A percentile compares a stretch with the other conserved stretches of the same genome.
Conservation (phyloP, 2,113 vertebrate species). For the Phainopepla nitens region DNA sequence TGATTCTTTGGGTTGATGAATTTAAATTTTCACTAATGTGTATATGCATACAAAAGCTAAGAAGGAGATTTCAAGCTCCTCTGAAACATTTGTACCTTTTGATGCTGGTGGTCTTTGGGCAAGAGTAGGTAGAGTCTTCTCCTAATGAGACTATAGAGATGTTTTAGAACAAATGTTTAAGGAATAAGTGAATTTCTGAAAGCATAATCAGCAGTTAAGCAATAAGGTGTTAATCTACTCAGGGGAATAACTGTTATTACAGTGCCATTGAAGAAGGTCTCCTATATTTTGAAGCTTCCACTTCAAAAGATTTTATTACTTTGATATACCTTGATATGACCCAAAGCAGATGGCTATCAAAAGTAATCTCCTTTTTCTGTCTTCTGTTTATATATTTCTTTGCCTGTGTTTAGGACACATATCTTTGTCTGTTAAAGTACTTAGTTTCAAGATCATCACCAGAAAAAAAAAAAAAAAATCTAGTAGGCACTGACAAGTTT, state of each 20-base stretch:
- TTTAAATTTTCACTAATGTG: not conserved
- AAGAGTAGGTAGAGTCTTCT: not conserved
- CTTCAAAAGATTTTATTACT: not conserved
- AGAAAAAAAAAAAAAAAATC: not conserved
- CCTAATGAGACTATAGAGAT: not conserved
- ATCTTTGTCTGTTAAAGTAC: not conserved
- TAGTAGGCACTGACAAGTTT: not conserved
- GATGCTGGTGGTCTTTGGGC: fast-evolving
- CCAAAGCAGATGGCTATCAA: not conserved
- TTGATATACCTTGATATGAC: not conserved
- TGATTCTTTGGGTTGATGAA: not conserved
- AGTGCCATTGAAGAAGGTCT: not conserved
- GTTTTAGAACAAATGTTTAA: not conserved
- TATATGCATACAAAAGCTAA: fast-evolving
- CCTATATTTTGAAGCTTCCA: not conserved
- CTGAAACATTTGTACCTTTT: not conserved
- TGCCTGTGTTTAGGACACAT: not conserved
- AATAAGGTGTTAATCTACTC: not conserved
- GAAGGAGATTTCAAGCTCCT: not conserved
- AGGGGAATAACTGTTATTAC: not conserved
- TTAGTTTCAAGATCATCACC: not conserved
- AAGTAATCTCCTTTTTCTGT: not conserved
- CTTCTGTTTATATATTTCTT: not conserved
- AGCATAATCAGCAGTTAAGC: not conserved
- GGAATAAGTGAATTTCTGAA: not conserved